Evolutionary conservation across 2,113 vertebrate species (phyloP), one percentile per base, ranked within the genome.

Genomic region (Amphilophus citrinellus): DNA sequence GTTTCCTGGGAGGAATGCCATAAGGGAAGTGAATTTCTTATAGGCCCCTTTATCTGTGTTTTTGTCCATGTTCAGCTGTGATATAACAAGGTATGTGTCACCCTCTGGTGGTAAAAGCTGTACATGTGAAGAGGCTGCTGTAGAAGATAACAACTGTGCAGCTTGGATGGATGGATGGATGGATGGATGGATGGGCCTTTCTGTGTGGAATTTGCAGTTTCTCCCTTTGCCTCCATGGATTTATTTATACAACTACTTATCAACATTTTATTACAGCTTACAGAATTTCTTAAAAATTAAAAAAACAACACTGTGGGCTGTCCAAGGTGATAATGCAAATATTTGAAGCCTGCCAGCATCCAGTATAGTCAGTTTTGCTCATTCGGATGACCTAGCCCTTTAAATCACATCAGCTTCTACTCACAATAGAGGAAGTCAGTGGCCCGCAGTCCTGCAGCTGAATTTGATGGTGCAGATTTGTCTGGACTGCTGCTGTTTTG

Each of bases 51-150:
- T 50, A 11, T n/a, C 2, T 1, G 27, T 15, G 5, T 10, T 39
- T n/a, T 77, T 42, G 10, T 53, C 58, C 7, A 3, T 0, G 13
- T 81, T 85, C 3, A 7, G 7, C 15, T 50, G 56, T 11, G 66
- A 14, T 61, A 85, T 80, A 6, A 5, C 2, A 8, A 20, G 80
- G 87, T 83, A 37, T 88, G 24, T 91, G 91, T 81, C 91, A 79
- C 87, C 89, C 88, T 93, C 93, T 91, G n/a, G 77, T 91, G 94
- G 87, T 71, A 1, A 3, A 68, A 42, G 14, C 6, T 59, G 20
- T 2, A 66, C 1, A 71, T 27, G 56, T 56, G 10, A 11, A 47
- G 47, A 30, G 44, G 20, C 30, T 53, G 44, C 8, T 32, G 17
- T 13, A 15, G 66, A 71, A 0, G 44, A 71, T 32, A 73, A 13